phyloP scores from a whole-genome alignment of 2,797 vertebrate genomes.

The Pseudopleuronectes americanus region DNA sequence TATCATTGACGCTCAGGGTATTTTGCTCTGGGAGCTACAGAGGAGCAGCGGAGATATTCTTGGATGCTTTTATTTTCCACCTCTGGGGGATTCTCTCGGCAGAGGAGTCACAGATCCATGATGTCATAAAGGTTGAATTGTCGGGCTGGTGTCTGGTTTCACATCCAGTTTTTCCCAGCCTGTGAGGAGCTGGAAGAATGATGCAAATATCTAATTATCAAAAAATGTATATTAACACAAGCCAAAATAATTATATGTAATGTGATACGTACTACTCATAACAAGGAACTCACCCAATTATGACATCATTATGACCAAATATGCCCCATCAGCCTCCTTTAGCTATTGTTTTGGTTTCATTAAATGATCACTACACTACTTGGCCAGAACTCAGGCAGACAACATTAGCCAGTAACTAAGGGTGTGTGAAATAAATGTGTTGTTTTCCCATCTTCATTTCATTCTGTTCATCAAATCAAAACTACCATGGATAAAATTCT shows the following conservation, averaged over 20 bases:
- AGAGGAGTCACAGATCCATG: conserved; percentile 9
- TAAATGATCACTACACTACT: too few relatives aligned
- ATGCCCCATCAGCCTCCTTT: neutral
- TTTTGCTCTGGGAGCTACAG: neutral
- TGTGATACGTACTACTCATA: neutral
- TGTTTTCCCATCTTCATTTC: too few relatives aligned
- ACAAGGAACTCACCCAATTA: neutral
- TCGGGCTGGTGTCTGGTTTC: conserved; percentile 25
- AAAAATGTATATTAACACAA: too few relatives aligned
- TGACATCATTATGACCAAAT: neutral
- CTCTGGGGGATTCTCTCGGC: conserved; percentile 28
- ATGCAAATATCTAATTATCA: neutral
- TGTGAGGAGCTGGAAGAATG: neutral
- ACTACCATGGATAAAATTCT: too few relatives aligned
- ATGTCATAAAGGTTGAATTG: conserved; percentile 7
- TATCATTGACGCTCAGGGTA: conserved; percentile 1
- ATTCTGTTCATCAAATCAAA: too few relatives aligned
- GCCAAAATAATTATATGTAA: neutral
- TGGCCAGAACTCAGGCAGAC: too few relatives aligned
- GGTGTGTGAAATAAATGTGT: too few relatives aligned
- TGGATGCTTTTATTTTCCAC: conserved; percentile 5
- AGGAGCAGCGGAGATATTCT: conserved; percentile 23
- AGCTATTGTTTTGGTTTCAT: too few relatives aligned
- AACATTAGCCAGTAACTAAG: too few relatives aligned
- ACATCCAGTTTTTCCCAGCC: neutral